Evolutionary conservation across 2,888 invertebrate species (phyloP).

Genomic region (Pseudeuparius sepicola): DNA sequence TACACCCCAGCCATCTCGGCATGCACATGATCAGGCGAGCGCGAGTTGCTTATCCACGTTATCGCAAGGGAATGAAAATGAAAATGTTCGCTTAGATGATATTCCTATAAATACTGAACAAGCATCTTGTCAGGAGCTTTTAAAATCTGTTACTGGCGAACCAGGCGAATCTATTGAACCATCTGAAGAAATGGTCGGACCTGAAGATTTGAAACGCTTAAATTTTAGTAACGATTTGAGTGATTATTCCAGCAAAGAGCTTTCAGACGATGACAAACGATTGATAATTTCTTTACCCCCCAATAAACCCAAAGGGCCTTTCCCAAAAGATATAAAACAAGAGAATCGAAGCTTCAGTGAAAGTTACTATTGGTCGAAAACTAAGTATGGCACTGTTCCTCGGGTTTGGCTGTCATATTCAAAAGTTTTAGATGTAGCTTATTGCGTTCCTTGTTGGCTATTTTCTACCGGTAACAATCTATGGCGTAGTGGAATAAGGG

Average conservation of each 20-base stretch:
- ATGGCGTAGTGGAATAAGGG: too few species aligned
- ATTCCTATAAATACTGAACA: neutral
- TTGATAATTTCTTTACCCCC: conserved; percentile 2
- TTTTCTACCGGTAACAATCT: too few species aligned
- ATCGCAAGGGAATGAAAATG: conserved; percentile 2
- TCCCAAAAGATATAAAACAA: conserved; percentile 3
- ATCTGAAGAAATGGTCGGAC: conserved; percentile 2
- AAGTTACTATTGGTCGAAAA: too few species aligned
- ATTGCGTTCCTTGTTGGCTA: too few species aligned
- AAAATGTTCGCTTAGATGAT: conserved; percentile 1
- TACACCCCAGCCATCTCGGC: too few species aligned
- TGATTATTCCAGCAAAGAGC: conserved; percentile 1
- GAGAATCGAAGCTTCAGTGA: too few species aligned
- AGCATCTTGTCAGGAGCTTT: conserved; percentile 2
- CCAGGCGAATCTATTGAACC: conserved; percentile 1
- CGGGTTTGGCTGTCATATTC: too few species aligned
- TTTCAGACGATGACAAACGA: conserved; percentile 1
- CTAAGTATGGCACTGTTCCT: too few species aligned
- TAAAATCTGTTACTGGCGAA: conserved; percentile 2
- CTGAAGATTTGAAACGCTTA: conserved; percentile 3
- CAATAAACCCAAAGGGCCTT: conserved; percentile 1
- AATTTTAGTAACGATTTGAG: conserved; percentile 3
- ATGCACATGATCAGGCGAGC: conserved; percentile 2
- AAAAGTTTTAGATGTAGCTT: too few species aligned
- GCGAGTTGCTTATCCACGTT: conserved; percentile 1